Percentiles rank a stretch among this genome's conserved stretches.
These are phyloP conservation scores for Poeciliopsis gracilis DNA, from an alignment of 2,797 vertebrate species.

Conservation along the genomic window DNA sequence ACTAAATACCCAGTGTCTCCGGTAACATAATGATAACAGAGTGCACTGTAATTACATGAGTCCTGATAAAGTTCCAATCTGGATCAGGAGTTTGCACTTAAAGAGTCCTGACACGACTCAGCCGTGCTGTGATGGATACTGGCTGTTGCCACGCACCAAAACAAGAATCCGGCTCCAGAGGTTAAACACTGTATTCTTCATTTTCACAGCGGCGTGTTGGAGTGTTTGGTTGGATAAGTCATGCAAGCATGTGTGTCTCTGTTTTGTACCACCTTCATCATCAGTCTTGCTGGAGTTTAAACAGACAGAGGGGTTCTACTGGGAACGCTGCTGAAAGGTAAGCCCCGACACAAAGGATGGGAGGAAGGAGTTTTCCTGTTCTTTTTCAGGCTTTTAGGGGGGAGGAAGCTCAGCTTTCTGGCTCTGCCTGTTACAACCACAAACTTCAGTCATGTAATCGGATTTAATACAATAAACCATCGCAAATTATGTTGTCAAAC, in stretches of 20 bases:
- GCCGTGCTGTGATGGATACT: conserved; percentile 47
- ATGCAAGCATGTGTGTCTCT: conserved; percentile 34
- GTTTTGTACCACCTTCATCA: conserved; percentile 32
- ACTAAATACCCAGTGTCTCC: conserved; percentile 30
- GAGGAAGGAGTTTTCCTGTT: background rate
- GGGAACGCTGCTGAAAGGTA: conserved; percentile 15
- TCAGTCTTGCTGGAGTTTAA: conserved; percentile 38
- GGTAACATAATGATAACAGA: conserved; percentile 57
- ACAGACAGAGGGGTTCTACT: conserved; percentile 56
- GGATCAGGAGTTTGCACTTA: conserved; percentile 24
- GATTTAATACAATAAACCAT: background rate
- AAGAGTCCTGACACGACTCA: conserved; percentile 47
- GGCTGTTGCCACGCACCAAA: conserved; percentile 50
- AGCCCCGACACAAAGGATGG: background rate
- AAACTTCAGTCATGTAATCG: background rate
- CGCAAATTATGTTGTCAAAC: background rate
- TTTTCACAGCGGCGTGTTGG: conserved; percentile 42
- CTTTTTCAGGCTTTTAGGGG: background rate
- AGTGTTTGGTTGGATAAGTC: conserved; percentile 36
- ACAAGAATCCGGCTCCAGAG: conserved; percentile 28
- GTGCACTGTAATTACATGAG: conserved; percentile 40
- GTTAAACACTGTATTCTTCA: conserved; percentile 40
- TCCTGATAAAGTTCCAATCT: conserved; percentile 15
- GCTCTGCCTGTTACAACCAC: background rate
- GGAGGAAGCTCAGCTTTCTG: background rate